Evolutionary conservation across 2,888 invertebrate species (phyloP).

Genomic region (Eilema sororculum): DNA sequence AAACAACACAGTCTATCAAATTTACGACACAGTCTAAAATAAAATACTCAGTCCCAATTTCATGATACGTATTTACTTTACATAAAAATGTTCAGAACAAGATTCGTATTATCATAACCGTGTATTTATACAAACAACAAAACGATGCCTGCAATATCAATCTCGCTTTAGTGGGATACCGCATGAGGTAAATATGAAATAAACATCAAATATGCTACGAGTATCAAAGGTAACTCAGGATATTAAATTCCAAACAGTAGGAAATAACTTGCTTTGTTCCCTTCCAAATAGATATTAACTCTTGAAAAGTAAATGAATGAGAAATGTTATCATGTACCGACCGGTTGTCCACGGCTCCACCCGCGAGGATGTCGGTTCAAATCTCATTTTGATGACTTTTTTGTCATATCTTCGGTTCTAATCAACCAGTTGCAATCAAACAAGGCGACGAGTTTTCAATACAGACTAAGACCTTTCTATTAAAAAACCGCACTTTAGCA

Average conservation of each 20-base stretch:
- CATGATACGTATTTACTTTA: neutral
- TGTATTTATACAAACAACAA: neutral
- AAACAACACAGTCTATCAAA: too few relatives aligned
- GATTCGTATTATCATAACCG: neutral
- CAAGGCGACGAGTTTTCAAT: too few relatives aligned
- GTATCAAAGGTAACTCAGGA: slow-evolving; percentile 45
- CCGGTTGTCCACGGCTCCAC: too few relatives aligned
- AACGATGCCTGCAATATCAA: slow-evolving; percentile 12
- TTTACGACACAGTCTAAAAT: too few relatives aligned
- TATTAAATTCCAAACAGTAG: slow-evolving; percentile 49
- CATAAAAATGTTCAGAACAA: neutral
- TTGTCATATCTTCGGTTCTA: too few relatives aligned
- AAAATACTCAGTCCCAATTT: neutral
- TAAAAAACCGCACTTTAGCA: too few relatives aligned
- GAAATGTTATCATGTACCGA: too few relatives aligned
- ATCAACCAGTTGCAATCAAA: neutral
- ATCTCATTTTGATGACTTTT: too few relatives aligned
- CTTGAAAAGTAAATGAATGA: slow-evolving; percentile 5
- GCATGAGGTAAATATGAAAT: slow-evolving; percentile 35
- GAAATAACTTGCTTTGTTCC: slow-evolving; percentile 28
- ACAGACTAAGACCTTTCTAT: too few relatives aligned
- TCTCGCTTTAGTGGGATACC: slow-evolving; percentile 22
- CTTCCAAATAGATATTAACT: slow-evolving; percentile 28
- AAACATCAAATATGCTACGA: slow-evolving; percentile 34
- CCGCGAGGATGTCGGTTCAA: too few relatives aligned